phyloP scores from a whole-genome alignment of 1,140 invertebrate species.

The Pararge aegeria region DNA sequence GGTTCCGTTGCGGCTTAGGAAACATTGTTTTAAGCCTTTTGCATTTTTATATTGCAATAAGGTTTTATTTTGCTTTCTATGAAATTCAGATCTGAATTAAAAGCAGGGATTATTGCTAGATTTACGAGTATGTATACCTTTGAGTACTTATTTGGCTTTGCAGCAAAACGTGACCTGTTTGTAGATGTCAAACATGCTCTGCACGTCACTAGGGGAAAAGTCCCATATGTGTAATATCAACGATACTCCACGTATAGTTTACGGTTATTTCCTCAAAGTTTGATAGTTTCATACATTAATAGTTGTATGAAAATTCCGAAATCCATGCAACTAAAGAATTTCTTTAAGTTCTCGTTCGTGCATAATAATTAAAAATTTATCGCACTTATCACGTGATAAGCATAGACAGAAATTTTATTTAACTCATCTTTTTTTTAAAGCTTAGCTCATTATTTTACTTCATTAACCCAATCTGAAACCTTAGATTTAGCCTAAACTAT shows the following conservation, averaged over 20 bases:
- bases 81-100: no score
- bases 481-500: no score
- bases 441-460: no score
- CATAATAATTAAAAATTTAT: no score
- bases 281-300: background rate
- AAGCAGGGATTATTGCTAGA: no score
- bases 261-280: conserved; percentile 4
- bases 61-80: background rate
- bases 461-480: no score
- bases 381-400: no score
- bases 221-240: conserved; percentile 13
- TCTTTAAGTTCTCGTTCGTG: no score
- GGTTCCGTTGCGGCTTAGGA: conserved; percentile 49
- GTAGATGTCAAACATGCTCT: conserved; percentile 38
- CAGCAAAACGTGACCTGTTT: conserved; percentile 52
- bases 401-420: no score
- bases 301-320: background rate
- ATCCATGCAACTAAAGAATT: background rate
- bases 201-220: conserved; percentile 33
- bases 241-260: conserved; percentile 5
- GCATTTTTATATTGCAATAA: conserved; percentile 1
- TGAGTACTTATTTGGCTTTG: conserved; percentile 3
- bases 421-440: no score
- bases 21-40: conserved; percentile 1
- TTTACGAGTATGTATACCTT: background rate